phyloP scores from a whole-genome alignment of 2,113 vertebrate species.

The Oophaga pumilio region DNA sequence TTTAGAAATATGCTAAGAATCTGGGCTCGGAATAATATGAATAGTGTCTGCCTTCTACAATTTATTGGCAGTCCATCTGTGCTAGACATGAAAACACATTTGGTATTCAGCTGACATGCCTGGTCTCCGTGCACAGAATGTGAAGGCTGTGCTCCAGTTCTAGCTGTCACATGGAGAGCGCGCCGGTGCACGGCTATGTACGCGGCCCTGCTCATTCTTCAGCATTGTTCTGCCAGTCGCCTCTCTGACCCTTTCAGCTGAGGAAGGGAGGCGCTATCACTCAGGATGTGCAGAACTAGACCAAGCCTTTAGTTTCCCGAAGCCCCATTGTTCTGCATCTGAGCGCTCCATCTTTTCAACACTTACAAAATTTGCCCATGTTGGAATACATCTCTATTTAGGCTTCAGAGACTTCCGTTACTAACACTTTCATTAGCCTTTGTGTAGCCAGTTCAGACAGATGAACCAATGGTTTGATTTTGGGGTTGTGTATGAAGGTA shows the following conservation, averaged over 20 bases:
- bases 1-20: slow-evolving; percentile 51
- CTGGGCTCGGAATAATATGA: slow-evolving; percentile 40
- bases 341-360: background rate
- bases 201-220: background rate
- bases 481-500: background rate
- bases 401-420: background rate
- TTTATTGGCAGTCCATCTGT: slow-evolving; percentile 44
- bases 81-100: slow-evolving; percentile 53
- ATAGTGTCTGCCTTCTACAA: slow-evolving; percentile 48
- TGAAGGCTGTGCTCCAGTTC: slow-evolving; percentile 18
- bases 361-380: slow-evolving; percentile 20
- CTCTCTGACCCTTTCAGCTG: background rate
- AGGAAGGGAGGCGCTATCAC: slow-evolving; percentile 41
- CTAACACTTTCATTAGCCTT: slow-evolving; percentile 13
- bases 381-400: slow-evolving; percentile 12
- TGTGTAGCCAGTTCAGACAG: background rate
- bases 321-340: slow-evolving; percentile 8
- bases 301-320: background rate
- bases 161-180: slow-evolving; percentile 17
- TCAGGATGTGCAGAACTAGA: slow-evolving; percentile 27
- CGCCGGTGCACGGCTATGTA: background rate
- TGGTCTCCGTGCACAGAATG: slow-evolving; percentile 26
- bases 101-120: slow-evolving; percentile 48
- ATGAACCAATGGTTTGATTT: background rate
- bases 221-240: slow-evolving; percentile 10